A percentile compares a stretch with the other conserved stretches of the same genome.
Evolutionary conservation across 2,888 invertebrate species (phyloP).

Genomic region (Candidula unifasciata): DNA sequence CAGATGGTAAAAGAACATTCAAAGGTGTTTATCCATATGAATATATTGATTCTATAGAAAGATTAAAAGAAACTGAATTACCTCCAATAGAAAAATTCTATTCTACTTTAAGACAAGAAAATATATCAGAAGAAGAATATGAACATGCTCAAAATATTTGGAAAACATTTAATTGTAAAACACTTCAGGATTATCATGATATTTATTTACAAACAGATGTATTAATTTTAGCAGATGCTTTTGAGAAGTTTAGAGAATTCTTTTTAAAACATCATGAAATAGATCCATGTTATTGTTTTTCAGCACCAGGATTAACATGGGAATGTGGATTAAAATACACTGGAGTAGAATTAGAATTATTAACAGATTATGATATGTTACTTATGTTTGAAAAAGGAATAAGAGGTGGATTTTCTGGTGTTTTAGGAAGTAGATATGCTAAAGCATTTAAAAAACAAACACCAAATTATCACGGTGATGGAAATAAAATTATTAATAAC

Average conservation of each 20-base stretch:
- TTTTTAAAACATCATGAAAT: conserved; percentile 21
- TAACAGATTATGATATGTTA: no score
- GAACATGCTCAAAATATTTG: conserved; percentile 19
- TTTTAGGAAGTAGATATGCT: no score
- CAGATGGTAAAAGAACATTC: neutral
- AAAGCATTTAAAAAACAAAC: no score
- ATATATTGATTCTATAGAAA: neutral
- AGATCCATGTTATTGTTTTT: conserved; percentile 5
- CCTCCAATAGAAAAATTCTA: neutral
- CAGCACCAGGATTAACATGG: neutral
- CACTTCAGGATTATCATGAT: conserved; percentile 29
- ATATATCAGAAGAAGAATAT: neutral
- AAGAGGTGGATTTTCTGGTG: no score
- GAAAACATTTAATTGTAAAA: conserved; percentile 23
- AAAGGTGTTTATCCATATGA: conserved; percentile 19
- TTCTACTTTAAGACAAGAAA: conserved; percentile 1
- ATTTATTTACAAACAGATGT: conserved; percentile 24
- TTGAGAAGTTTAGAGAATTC: conserved; percentile 25
- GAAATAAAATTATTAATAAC: no score
- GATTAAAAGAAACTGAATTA: neutral
- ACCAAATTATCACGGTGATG: no score
- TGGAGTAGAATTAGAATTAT: no score
- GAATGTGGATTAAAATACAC: no score
- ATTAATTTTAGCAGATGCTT: conserved; percentile 17
- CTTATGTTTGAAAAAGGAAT: no score